phyloP scores from a whole-genome alignment of 2,113 vertebrate species.

The Pampusana beccarii region DNA sequence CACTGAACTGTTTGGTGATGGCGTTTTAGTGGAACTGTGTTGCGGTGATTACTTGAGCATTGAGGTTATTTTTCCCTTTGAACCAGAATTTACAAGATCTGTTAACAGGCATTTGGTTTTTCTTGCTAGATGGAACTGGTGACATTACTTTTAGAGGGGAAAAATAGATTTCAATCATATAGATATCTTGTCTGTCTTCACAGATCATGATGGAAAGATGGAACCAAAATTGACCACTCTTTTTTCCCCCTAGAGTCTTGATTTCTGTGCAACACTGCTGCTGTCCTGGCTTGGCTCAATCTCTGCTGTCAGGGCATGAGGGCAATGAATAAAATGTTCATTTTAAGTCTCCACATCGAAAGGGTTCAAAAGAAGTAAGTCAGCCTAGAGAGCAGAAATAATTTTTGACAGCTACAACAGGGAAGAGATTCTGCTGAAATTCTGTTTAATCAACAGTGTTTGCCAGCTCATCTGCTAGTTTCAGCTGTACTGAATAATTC shows the following conservation, averaged over 20 bases:
- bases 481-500: neutral
- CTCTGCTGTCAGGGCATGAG: neutral
- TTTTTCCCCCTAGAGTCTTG: neutral
- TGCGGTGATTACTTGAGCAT: neutral
- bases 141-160: neutral
- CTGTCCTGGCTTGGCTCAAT: neutral
- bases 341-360: neutral
- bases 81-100: neutral
- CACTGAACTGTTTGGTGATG: neutral
- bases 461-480: neutral
- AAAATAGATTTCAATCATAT: neutral
- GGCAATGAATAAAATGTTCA: neutral
- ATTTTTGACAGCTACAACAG: conserved; percentile 7
- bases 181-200: neutral
- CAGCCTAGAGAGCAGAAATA: neutral
- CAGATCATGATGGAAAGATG: neutral
- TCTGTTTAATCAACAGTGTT: neutral
- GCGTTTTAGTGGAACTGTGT: neutral
- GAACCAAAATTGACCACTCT: neutral
- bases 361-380: conserved; percentile 14
- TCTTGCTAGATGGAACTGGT: neutral
- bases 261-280: neutral
- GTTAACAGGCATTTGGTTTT: neutral
- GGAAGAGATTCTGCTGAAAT: neutral
- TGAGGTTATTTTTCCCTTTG: neutral